Conservation (phyloP, 1,140 invertebrate genomes). For the Sarcophaga bullata region DNA sequence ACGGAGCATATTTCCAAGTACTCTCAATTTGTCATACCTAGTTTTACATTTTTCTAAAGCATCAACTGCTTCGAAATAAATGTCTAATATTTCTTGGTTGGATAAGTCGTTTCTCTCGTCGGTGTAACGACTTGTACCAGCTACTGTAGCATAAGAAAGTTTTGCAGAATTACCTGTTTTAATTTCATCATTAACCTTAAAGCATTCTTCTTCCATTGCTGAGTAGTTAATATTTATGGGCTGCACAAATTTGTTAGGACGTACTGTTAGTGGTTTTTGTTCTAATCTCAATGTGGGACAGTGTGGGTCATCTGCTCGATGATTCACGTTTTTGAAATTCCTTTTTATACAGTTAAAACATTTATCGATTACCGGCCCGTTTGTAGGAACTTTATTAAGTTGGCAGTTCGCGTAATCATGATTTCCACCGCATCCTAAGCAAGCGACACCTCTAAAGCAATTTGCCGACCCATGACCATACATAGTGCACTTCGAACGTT, state of each 20-base stretch:
- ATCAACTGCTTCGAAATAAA: conserved; percentile 28
- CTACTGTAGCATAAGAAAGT: neutral
- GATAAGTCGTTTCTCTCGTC: neutral
- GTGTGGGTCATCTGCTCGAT: neutral
- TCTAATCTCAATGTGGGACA: conserved; percentile 19
- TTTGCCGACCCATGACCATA: no score
- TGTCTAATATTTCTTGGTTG: conserved; percentile 1
- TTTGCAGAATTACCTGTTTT: neutral
- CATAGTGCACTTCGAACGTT: no score
- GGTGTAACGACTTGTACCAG: neutral
- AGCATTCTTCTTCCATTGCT: neutral
- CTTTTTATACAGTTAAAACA: conserved; percentile 16
- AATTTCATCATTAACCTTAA: neutral
- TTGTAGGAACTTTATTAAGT: neutral
- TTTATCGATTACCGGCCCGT: neutral
- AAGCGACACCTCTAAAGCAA: no score
- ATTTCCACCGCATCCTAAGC: no score
- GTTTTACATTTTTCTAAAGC: conserved; percentile 27
- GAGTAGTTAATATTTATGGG: neutral
- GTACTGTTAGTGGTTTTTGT: neutral
- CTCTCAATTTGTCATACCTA: conserved; percentile 27
- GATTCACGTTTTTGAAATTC: conserved; percentile 7
- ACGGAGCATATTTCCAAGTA: conserved; percentile 17
- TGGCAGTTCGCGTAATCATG: conserved; percentile 21
- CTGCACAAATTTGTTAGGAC: neutral